Evolutionary conservation across 2,113 vertebrate species (phyloP).

Genomic region (Boulengeromyrus knoepffleri): DNA sequence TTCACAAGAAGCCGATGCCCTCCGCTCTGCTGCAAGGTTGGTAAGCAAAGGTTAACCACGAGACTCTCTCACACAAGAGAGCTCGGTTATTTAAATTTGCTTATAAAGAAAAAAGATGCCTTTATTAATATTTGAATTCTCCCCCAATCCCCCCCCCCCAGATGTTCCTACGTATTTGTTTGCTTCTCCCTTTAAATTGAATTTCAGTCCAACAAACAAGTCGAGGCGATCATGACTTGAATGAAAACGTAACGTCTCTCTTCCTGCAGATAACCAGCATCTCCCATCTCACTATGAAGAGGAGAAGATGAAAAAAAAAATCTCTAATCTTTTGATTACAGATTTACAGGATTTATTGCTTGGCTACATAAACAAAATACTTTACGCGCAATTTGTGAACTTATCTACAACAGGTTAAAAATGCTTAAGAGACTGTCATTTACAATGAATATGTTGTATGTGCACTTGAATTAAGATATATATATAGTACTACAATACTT

Average conservation of each 20-base stretch:
- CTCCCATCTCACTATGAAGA: no score
- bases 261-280: neutral
- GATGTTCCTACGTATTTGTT: constrained; percentile 10
- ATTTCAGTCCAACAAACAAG: constrained; percentile 14
- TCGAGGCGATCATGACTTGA: neutral
- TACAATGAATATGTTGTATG: neutral
- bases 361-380: neutral
- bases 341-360: neutral
- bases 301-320: neutral
- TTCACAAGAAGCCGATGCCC: constrained; percentile 1
- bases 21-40: constrained; percentile 46
- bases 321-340: neutral
- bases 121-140: constrained; percentile 33
- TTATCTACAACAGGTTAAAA: neutral
- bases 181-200: constrained; percentile 22
- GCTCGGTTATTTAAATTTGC: constrained; percentile 55
- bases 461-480: neutral
- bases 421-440: neutral
- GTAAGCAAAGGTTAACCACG: constrained; percentile 58
- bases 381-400: neutral
- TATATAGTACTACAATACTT: neutral
- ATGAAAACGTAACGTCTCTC: neutral
- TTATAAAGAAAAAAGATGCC: constrained; percentile 14
- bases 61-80: constrained; percentile 56
- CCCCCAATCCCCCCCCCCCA: neutral